phyloP scores from a whole-genome alignment of 2,888 invertebrate genomes.

The Eupithecia exiguata region DNA sequence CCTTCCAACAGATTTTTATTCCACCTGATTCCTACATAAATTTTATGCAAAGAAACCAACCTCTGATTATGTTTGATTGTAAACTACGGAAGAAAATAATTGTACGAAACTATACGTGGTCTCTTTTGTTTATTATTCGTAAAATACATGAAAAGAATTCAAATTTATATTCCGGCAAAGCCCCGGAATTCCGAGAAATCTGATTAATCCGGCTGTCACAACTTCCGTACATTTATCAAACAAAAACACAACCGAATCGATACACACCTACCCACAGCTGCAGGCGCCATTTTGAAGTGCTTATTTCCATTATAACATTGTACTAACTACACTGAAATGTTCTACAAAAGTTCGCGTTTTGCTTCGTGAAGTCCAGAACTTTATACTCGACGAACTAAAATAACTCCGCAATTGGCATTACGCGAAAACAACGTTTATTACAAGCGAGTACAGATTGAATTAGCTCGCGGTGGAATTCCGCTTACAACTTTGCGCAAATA shows the following conservation, averaged over 20 bases:
- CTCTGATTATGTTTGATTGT: not conserved
- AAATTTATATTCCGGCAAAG: conserved; percentile 36
- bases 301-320: conserved; percentile 85
- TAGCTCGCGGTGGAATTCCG: conserved; percentile 77
- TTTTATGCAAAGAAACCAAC: not conserved
- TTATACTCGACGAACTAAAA: conserved; percentile 71
- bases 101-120: not conserved
- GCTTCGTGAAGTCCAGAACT: conserved; percentile 84
- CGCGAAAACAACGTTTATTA: conserved; percentile 83
- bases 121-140: no score
- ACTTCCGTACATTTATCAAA: conserved; percentile 59
- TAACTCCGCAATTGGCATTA: conserved; percentile 79
- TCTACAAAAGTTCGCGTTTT: conserved; percentile 84
- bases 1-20: not conserved
- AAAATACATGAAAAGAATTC: conserved; percentile 17
- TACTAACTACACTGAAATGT: conserved; percentile 85
- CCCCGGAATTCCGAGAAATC: conserved; percentile 40
- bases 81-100: not conserved
- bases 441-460: conserved; percentile 82
- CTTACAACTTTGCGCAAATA: conserved; percentile 82
- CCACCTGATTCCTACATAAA: not conserved
- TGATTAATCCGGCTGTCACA: conserved; percentile 53
- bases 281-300: conserved; percentile 84
- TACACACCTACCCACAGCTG: conserved; percentile 71
- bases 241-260: conserved; percentile 65